Conservation (phyloP, 2,888 invertebrate species). For the Chouioia cunea region DNA sequence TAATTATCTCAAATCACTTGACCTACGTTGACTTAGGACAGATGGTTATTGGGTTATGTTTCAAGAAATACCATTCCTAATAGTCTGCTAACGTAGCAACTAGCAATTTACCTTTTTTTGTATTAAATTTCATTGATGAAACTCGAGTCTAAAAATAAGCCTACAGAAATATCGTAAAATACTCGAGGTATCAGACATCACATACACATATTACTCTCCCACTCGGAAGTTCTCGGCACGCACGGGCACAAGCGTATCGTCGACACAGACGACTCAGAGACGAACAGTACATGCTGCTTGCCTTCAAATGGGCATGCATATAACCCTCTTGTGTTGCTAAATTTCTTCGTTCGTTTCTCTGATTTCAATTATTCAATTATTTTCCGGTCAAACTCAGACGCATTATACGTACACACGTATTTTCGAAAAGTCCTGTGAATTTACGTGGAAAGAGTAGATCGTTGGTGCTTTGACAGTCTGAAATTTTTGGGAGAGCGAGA, state of each 20-base stretch:
- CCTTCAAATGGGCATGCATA: conserved; percentile 38
- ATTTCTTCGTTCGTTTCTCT: too few relatives aligned
- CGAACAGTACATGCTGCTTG: conserved; percentile 5
- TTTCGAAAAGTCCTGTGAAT: neutral
- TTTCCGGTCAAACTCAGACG: too few relatives aligned
- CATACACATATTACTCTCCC: neutral
- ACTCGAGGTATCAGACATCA: neutral
- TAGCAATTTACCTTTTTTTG: neutral
- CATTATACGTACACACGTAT: neutral
- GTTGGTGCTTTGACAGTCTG: neutral
- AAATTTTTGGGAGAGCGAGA: conserved; percentile 4
- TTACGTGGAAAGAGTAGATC: neutral
- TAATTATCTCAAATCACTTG: too few relatives aligned
- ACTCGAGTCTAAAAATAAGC: neutral
- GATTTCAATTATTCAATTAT: too few relatives aligned
- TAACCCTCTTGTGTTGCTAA: conserved; percentile 12
- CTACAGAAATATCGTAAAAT: neutral
- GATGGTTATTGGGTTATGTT: too few relatives aligned
- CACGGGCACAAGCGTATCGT: neutral
- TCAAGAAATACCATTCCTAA: too few relatives aligned
- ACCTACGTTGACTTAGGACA: too few relatives aligned
- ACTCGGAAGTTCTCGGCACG: neutral
- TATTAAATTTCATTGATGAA: conserved; percentile 5
- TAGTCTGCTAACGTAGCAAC: too few relatives aligned
- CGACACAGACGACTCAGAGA: too few relatives aligned